Percentiles rank a stretch among this genome's conserved stretches.
Evolutionary conservation across 2,888 invertebrate species (phyloP).

Genomic region (Lordiphosa andalusiaca): DNA sequence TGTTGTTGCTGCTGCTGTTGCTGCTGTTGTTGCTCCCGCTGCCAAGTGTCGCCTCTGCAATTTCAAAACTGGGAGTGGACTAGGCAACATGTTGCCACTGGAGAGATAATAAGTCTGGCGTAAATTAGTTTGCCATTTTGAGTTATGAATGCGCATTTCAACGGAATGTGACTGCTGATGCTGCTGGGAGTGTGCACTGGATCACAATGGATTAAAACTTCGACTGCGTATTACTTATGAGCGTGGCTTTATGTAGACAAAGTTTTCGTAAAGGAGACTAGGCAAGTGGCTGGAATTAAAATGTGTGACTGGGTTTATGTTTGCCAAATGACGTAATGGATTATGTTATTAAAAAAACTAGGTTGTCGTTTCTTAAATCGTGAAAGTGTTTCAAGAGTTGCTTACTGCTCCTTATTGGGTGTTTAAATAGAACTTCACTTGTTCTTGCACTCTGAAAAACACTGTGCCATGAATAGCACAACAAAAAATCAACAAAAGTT

Average conservation of each 20-base stretch:
- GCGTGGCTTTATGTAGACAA: conserved; percentile 20
- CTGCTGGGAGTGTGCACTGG: conserved; percentile 35
- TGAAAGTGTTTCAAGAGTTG: too few species aligned
- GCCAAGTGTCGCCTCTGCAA: conserved; percentile 37
- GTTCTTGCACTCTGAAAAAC: too few species aligned
- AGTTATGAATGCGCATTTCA: conserved; percentile 74
- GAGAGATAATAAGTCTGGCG: conserved; percentile 71
- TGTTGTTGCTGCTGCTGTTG: conserved; percentile 6
- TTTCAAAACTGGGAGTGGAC: conserved; percentile 19
- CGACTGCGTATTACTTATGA: conserved; percentile 45
- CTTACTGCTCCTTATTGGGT: too few species aligned
- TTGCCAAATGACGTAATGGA: neutral
- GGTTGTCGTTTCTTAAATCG: too few species aligned
- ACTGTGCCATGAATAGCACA: too few species aligned
- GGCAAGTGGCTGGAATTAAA: neutral
- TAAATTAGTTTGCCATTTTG: conserved; percentile 75
- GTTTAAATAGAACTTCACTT: too few species aligned
- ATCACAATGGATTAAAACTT: conserved; percentile 52
- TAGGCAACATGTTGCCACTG: conserved; percentile 56
- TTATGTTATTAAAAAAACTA: too few species aligned
- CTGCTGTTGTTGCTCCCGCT: conserved; percentile 7
- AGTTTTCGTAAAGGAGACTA: conserved; percentile 5
- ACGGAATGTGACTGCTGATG: conserved; percentile 15
- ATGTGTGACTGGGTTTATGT: too few species aligned
- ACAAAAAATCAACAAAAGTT: neutral